phyloP scores from a whole-genome alignment of 2,113 vertebrate genomes.

The Gymnobelideus leadbeateri region DNA sequence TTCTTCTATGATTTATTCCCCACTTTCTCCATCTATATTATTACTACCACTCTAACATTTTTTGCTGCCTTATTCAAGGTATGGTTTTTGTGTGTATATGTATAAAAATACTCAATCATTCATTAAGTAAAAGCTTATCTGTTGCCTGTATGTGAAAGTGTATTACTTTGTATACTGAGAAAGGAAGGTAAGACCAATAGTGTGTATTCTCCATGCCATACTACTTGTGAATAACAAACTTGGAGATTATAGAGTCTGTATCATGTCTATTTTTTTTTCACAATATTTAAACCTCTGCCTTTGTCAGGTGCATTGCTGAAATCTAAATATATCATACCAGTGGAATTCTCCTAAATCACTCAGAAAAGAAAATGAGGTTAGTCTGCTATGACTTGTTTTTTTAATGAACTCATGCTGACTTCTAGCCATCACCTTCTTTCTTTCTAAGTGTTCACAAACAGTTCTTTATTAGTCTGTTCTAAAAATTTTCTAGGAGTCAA shows the following conservation, averaged over 20 bases:
- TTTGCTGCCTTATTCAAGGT: background rate
- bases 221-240: background rate
- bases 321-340: background rate
- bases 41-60: background rate
- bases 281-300: background rate
- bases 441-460: background rate
- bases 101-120: background rate
- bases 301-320: slow-evolving; percentile 2
- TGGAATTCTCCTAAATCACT: background rate
- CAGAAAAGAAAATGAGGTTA: background rate
- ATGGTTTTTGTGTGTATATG: background rate
- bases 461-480: background rate
- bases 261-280: slow-evolving; percentile 14
- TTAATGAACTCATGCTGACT: background rate
- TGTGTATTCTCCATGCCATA: background rate
- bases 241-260: background rate
- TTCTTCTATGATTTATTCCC: background rate
- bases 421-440: background rate
- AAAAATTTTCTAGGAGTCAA: background rate
- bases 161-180: no score
- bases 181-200: background rate
- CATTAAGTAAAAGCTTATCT: no score
- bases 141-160: no score
- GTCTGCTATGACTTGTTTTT: background rate
- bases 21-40: background rate